Conservation (phyloP, 2,113 vertebrate species). For the Sturnira hondurensis region DNA sequence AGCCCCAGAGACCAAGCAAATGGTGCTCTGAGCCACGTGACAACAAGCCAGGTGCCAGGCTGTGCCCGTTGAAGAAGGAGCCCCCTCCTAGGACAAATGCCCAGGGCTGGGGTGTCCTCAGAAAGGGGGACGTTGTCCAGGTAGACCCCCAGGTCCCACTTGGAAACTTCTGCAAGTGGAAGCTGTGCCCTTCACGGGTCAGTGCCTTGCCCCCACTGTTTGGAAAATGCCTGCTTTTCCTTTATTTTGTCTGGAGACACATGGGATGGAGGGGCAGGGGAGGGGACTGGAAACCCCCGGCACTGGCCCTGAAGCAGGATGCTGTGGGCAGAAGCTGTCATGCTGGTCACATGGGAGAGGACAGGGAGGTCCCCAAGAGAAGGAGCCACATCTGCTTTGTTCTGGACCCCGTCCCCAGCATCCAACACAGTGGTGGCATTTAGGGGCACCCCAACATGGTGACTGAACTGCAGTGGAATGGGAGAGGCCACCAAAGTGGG, state of each 20-base stretch:
- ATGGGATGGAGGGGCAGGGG: fast-evolving
- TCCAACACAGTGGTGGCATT: fast-evolving
- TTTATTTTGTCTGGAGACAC: neutral
- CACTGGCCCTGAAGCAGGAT: neutral
- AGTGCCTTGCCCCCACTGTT: fast-evolving
- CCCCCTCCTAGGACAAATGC: neutral
- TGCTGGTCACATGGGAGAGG: neutral
- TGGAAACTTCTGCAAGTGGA: neutral
- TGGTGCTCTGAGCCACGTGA: fast-evolving
- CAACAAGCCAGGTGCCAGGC: fast-evolving
- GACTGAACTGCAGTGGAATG: fast-evolving
- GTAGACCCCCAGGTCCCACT: neutral
- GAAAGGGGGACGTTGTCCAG: neutral
- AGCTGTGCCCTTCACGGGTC: neutral
- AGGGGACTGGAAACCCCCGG: fast-evolving
- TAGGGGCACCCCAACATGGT: fast-evolving
- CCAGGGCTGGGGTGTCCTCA: neutral
- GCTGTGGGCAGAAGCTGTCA: too few relatives aligned
- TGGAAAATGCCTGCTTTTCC: neutral
- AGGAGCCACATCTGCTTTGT: fast-evolving
- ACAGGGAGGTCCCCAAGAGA: neutral
- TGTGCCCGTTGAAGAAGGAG: neutral
- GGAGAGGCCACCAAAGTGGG: fast-evolving
- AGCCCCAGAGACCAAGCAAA: neutral
- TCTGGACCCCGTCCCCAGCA: fast-evolving